Base-by-base conservation (phyloP, 92 coral and sea anemone genomes). In the Palythoa heliodiscus region DNA sequence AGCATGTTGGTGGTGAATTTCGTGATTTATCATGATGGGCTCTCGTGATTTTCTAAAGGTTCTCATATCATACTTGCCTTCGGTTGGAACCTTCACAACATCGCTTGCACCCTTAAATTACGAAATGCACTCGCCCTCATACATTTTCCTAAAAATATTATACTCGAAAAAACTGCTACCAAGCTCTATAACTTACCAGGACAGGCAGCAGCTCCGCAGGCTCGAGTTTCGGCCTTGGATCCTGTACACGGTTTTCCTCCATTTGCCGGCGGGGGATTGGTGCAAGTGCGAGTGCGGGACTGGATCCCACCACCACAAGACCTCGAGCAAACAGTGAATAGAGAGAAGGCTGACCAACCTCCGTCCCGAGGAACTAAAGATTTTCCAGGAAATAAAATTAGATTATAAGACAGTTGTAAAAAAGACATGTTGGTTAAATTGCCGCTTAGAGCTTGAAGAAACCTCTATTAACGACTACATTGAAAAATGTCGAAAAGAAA, bases 281-380 rank as follows among this genome's bases (percentile, higher is more conserved):
- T 72, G n/a, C 76, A 72, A 17, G 22, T 14, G 22, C 76, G 76
- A 39, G 76, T 72, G 5, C 76, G 76, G 17, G 19, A 72, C 22
- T 72, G 76, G 23, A 25, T 47, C 5, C 76, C 76, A 7, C 76
- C 76, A 9, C 76, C 76, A 47, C 76, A 72, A 40, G 76, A 72
- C 55, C 4, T 72, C 2, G 76, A 72, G 76, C 76, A 72, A 52
- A 7, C 7, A 43, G 23, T 72, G 22, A 72, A 72, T 16, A 2
- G 12, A 14, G 76, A 39, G 76, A 43, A 72, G 55, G 2, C 29
- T 1, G 43, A 37, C 76, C 76, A 72, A 3, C 76, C 54, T 72
- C 76, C 76, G 39, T 72, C 54, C 19, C 5, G 17, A 43, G 14
- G 57, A 72, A 72, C 76, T 72, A 47, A 1, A 57, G 76, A 39